Conservation (phyloP, 2,888 invertebrate species). For the Phengaris alcon region DNA sequence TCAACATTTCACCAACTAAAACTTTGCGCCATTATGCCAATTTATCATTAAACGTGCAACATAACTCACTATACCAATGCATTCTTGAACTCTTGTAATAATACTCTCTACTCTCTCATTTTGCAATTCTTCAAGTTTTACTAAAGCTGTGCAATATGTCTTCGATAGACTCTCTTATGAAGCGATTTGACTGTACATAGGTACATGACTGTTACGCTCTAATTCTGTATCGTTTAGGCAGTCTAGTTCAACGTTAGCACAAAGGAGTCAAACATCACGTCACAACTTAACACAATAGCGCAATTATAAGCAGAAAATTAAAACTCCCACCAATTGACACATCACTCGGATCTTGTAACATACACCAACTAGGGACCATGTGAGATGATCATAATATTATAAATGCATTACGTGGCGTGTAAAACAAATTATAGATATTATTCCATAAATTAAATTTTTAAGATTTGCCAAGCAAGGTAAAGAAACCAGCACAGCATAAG, state of each 20-base stretch:
- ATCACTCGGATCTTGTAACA: conserved; percentile 2
- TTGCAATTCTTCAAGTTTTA: not conserved
- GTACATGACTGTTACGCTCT: conserved; percentile 10
- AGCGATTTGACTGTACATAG: conserved; percentile 13
- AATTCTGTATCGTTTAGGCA: conserved; percentile 1
- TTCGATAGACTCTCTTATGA: not conserved
- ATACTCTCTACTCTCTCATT: conserved; percentile 4
- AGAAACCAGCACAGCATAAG: conserved; percentile 26
- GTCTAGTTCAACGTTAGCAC: conserved; percentile 21
- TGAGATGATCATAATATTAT: conserved; percentile 11
- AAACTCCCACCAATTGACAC: conserved; percentile 19
- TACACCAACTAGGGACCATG: conserved; percentile 23
- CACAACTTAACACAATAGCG: conserved; percentile 25
- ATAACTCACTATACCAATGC: conserved; percentile 21
- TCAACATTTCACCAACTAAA: conserved; percentile 23
- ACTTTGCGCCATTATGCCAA: conserved; percentile 6
- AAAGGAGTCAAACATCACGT: conserved; percentile 23
- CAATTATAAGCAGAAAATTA: conserved; percentile 28
- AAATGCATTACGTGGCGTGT: conserved; percentile 11
- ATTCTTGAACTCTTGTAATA: conserved; percentile 17
- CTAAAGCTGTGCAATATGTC: conserved; percentile 20
- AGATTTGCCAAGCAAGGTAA: conserved; percentile 14
- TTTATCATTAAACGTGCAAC: conserved; percentile 22
- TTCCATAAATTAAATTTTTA: conserved; percentile 7
- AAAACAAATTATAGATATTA: conserved; percentile 4